A percentile compares a stretch with the other conserved stretches of the same genome.
These are phyloP conservation scores for Sylvilagus bachmani DNA, from an alignment of 2,113 vertebrate species.

Conservation along the genomic window DNA sequence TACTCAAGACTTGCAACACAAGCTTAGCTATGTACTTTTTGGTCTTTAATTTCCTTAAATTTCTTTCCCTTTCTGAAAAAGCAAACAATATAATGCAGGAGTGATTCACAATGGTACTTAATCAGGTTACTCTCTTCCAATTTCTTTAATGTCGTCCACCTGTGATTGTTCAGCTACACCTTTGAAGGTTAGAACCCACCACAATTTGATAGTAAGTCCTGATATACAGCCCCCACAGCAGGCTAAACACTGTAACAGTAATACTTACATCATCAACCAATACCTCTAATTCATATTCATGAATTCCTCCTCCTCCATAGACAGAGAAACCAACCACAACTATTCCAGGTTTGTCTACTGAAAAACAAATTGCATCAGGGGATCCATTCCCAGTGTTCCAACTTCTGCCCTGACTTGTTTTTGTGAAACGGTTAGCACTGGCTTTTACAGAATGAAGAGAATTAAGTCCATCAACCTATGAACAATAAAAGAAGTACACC, in stretches of 20 bases:
- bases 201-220: background rate
- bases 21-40: background rate
- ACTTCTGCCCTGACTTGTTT: slow-evolving; percentile 99
- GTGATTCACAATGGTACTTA: background rate
- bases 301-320: slow-evolving; percentile 98
- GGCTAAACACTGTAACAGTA: background rate
- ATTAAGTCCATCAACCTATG: slow-evolving; percentile 96
- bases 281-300: slow-evolving; percentile 98
- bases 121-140: background rate
- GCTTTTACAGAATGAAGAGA: slow-evolving; percentile 98
- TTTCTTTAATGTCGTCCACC: background rate
- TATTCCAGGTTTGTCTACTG: slow-evolving; percentile 96
- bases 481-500: slow-evolving; percentile 66
- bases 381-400: slow-evolving; percentile 99
- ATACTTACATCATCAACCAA: slow-evolving; percentile 97
- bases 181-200: background rate
- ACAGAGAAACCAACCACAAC: slow-evolving; percentile 98
- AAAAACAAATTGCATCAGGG: slow-evolving; percentile 98
- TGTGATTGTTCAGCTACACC: background rate
- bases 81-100: slow-evolving; percentile 6
- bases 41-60: slow-evolving; percentile 38
- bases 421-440: slow-evolving; percentile 97
- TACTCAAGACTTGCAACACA: background rate
- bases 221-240: background rate
- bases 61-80: background rate